These are phyloP conservation scores for Acropora tenuis DNA, from an alignment of 64 coral and sea anemone species.

Conservation along the genomic window DNA sequence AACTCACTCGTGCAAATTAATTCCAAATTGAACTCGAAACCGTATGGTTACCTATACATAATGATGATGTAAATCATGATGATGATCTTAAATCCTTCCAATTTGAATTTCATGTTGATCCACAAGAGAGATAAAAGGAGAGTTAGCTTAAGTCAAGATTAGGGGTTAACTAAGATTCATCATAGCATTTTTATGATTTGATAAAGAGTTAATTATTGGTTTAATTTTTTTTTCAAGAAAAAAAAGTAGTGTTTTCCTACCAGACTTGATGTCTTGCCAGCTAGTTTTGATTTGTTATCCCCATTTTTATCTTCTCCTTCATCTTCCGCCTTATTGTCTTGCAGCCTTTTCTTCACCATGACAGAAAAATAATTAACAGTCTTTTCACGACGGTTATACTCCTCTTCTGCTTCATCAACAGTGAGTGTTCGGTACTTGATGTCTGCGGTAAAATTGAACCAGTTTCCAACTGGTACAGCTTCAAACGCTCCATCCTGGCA, in stretches of 20 bases:
- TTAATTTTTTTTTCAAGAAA: background rate
- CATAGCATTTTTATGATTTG: too few relatives aligned
- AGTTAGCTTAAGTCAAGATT: too few relatives aligned
- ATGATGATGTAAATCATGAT: too few relatives aligned
- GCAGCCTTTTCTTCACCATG: conserved; percentile 95
- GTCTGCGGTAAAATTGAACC: conserved; percentile 91
- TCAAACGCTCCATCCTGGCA: conserved; percentile 93
- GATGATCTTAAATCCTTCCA: too few relatives aligned
- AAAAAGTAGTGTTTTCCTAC: conserved; percentile 21
- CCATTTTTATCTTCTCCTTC: conserved; percentile 36
- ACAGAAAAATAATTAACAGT: conserved; percentile 98
- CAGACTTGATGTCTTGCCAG: conserved; percentile 52
- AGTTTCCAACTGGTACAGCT: conserved; percentile 85
- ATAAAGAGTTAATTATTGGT: background rate
- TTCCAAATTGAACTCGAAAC: too few relatives aligned
- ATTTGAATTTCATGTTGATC: too few relatives aligned
- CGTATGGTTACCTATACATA: too few relatives aligned
- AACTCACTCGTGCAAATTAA: too few relatives aligned
- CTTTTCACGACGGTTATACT: conserved; percentile 84
- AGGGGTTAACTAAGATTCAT: too few relatives aligned
- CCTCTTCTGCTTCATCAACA: conserved; percentile 97
- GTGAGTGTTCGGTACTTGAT: conserved; percentile 92
- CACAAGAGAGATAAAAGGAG: too few relatives aligned
- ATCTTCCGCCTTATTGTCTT: conserved; percentile 74
- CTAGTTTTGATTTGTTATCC: conserved; percentile 41